A percentile compares a stretch with the other conserved stretches of the same genome.
phyloP scores from a whole-genome alignment of 2,113 vertebrate genomes.

The Gymnarchus niloticus region DNA sequence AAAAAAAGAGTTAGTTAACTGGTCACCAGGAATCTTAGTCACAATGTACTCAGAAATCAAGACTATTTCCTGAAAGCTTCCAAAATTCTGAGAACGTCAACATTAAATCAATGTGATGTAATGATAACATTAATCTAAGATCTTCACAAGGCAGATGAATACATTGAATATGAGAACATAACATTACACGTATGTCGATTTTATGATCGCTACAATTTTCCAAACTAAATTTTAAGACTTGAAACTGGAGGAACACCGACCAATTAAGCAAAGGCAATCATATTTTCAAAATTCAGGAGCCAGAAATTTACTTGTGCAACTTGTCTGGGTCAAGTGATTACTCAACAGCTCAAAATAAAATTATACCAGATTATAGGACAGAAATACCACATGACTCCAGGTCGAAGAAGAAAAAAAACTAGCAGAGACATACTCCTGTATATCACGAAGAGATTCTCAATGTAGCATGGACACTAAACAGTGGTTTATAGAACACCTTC shows the following conservation, averaged over 20 bases:
- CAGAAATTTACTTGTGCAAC: too few species aligned
- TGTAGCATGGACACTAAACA: not conserved
- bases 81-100: not conserved
- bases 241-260: too few species aligned
- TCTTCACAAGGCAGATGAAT: not conserved
- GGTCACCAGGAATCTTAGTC: not conserved
- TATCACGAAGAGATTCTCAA: too few species aligned
- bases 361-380: too few species aligned
- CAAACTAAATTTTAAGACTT: too few species aligned
- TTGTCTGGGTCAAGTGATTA: too few species aligned
- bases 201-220: not conserved
- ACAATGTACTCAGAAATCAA: not conserved
- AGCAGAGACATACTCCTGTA: too few species aligned
- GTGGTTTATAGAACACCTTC: not conserved
- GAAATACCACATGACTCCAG: too few species aligned
- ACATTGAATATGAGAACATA: not conserved
- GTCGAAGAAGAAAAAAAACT: too few species aligned
- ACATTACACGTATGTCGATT: not conserved
- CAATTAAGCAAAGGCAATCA: too few species aligned
- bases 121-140: not conserved
- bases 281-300: too few species aligned
- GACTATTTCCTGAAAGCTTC: not conserved
- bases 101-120: not conserved
- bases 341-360: too few species aligned
- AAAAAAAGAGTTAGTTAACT: not conserved